Evolutionary conservation across 1,140 invertebrate genomes (phyloP), one percentile per base, ranked within the genome.

Genomic region (Octopus sinensis): DNA sequence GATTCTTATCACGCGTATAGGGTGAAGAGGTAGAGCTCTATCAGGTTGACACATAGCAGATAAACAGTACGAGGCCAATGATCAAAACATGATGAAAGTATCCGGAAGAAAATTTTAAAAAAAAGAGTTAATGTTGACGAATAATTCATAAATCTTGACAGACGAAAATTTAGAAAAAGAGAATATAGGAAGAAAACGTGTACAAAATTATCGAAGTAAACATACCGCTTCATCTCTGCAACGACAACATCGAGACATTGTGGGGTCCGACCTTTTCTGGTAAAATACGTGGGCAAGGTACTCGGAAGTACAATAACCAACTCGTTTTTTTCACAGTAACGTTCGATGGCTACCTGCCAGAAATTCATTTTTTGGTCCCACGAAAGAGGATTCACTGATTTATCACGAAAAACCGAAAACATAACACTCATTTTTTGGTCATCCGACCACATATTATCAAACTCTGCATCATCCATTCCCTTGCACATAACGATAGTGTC

Each of bases 341-440:
- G 78, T 10, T 78, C n/a, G 9, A 88, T 86, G 12, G 84, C 10
- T 17, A 86, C 81, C 4, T 81, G 82, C 88, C 88, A 89, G 83
- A 89, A 88, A 62, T 85, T 84, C 81, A 88, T 85, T 82, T 89
- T 89, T 54, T 86, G 84, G 52, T 88, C 84, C 87, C 87, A 88
- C 13, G 88, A 88, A 23, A 84, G 83, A 2, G 87, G 87, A 75
- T 89, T 88, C 30, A 88, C 81, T 53, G 83, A 83, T 82, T 84
- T 88, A 30, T 88, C 87, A 79, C 88, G 80, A 81, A 88, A 89
- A 4, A 87, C 86, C 53, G 87, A 84, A 87, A 88, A 89, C 82
- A 88, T 82, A 53, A 89, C 88, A n/a, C 84, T 83, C 85, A 88
- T 88, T 80, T 84, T 86, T 62, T 86, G 81, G 54, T 88, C 88